Percentiles rank a stretch among this genome's conserved stretches.
phyloP scores from a whole-genome alignment of 2,888 invertebrate species.

The Myopa testacea region DNA sequence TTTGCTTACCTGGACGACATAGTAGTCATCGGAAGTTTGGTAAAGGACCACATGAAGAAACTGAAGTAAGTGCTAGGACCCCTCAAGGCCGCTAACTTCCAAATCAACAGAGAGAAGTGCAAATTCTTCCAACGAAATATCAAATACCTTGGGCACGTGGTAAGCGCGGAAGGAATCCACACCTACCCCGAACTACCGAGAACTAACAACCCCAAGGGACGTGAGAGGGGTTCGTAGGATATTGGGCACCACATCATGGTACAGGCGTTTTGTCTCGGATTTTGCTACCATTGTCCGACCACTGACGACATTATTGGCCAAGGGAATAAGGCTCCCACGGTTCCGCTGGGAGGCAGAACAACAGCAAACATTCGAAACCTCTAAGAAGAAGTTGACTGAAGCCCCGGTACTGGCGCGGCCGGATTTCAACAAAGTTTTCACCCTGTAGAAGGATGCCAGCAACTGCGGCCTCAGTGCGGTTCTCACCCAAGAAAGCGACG shows the following conservation, averaged over 20 bases:
- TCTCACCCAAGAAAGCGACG: not conserved
- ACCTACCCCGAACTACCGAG: conserved; percentile 25
- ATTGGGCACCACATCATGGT: conserved; percentile 31
- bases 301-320: conserved; percentile 20
- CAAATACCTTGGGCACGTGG: conserved; percentile 38
- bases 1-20: not conserved
- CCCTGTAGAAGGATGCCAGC: not conserved
- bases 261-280: conserved; percentile 31
- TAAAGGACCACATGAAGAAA: not conserved
- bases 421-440: not conserved
- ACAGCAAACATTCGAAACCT: not conserved
- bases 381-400: not conserved
- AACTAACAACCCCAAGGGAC: conserved; percentile 11
- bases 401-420: not conserved
- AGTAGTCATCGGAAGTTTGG: not conserved
- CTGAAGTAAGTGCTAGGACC: not conserved
- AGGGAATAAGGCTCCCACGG: conserved; percentile 34
- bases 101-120: not conserved
- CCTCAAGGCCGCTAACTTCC: not conserved
- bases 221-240: not conserved
- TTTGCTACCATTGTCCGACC: conserved; percentile 32
- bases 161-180: not conserved
- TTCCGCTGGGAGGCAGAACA: conserved; percentile 27
- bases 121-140: not conserved
- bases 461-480: not conserved